phyloP scores from a whole-genome alignment of 2,888 invertebrate species.

The Ametastegia equiseti region DNA sequence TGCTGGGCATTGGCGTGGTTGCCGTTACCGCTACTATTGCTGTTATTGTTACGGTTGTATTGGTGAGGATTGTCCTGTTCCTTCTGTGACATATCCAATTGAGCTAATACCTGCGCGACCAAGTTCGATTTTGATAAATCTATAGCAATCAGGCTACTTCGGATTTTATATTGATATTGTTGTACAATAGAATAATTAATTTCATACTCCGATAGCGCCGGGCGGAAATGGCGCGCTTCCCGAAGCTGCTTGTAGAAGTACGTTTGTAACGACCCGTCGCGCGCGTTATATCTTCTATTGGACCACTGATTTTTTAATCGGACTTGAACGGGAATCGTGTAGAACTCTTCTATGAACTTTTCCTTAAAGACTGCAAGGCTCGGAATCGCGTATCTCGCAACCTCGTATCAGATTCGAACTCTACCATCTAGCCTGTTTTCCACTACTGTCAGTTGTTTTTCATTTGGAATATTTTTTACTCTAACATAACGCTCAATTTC shows the following conservation, averaged over 20 bases:
- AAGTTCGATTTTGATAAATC: constrained; percentile 23
- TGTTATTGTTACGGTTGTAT: not conserved
- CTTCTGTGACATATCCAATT: constrained; percentile 23
- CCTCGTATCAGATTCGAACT: constrained; percentile 28
- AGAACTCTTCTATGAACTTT: constrained; percentile 10
- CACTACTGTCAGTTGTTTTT: not conserved
- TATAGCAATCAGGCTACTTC: not conserved
- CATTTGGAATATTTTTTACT: not conserved
- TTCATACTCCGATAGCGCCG: constrained; percentile 36
- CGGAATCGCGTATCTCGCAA: constrained; percentile 7
- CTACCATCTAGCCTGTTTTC: constrained; percentile 13
- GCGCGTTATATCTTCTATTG: not conserved
- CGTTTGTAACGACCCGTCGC: constrained; percentile 24
- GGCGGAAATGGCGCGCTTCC: constrained; percentile 36
- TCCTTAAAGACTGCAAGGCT: constrained; percentile 24
- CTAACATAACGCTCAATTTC: constrained; percentile 29
- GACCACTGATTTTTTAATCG: constrained; percentile 30
- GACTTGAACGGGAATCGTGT: constrained; percentile 32
- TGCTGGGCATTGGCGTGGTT: no score
- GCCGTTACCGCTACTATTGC: not conserved
- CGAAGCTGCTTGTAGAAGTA: constrained; percentile 44
- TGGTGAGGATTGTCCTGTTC: not conserved
- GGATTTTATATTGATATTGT: constrained; percentile 11
- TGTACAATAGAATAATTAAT: constrained; percentile 41
- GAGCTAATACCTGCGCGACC: constrained; percentile 23